phyloP scores from a whole-genome alignment of 35 echinoderm and acorn worm genomes.

The Hemicentrotus pulcherrimus region DNA sequence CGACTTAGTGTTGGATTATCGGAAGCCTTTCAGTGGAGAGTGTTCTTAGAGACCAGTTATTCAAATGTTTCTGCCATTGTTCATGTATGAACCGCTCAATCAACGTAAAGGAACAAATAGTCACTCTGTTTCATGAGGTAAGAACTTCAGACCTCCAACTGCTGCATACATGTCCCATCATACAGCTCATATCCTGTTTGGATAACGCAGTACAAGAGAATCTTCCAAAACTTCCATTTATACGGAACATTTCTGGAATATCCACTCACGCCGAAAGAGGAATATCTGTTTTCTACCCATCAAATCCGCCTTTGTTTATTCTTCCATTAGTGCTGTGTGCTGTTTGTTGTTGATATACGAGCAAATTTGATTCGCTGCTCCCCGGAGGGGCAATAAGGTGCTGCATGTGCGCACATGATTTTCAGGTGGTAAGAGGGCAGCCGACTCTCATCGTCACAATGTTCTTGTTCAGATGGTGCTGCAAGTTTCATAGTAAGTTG shows the following conservation, averaged over 20 bases:
- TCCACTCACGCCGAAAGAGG: neutral
- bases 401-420: neutral
- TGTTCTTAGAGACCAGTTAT: no score
- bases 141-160: neutral
- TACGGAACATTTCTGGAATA: neutral
- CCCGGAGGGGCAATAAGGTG: neutral
- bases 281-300: neutral
- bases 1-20: no score
- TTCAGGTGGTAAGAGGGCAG: neutral
- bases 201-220: neutral
- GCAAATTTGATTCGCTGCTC: neutral
- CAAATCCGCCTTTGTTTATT: neutral
- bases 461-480: neutral
- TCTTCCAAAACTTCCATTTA: neutral
- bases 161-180: neutral
- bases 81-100: neutral
- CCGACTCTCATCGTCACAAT: neutral
- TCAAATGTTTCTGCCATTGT: neutral
- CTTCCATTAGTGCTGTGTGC: neutral
- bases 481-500: conserved; percentile 10
- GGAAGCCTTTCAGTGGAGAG: no score
- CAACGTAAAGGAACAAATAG: neutral
- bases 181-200: neutral
- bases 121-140: neutral
- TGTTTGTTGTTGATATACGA: neutral